Percentiles rank a stretch among this genome's conserved stretches.
Conservation (phyloP, 2,888 invertebrate species). For the Pandemis heparana region DNA sequence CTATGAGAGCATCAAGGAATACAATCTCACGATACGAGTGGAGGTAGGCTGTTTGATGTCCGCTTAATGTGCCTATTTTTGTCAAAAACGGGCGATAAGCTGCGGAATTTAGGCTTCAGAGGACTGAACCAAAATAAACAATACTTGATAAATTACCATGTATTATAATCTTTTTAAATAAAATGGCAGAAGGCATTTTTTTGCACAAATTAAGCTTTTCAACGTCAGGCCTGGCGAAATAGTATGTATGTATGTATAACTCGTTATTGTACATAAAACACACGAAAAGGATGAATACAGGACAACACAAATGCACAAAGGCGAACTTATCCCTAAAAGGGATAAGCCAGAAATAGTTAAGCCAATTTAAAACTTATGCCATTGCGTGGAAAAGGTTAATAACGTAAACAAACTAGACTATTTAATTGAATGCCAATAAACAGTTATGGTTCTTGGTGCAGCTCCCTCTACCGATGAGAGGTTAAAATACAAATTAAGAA, state of each 20-base stretch:
- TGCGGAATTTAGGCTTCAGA: slow-evolving; percentile 10
- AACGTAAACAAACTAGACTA: too few species aligned
- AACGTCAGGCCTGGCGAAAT: too few species aligned
- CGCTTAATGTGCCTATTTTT: neutral
- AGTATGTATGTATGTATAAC: too few species aligned
- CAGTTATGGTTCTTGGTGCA: neutral
- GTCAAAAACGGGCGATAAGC: neutral
- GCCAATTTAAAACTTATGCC: too few species aligned
- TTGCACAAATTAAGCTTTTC: neutral
- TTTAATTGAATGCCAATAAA: too few species aligned
- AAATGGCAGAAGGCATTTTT: neutral
- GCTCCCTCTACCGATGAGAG: slow-evolving; percentile 10
- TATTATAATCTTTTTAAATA: neutral
- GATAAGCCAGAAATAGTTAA: too few species aligned
- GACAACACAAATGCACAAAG: too few species aligned
- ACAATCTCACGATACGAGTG: slow-evolving; percentile 97
- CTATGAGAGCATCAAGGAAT: slow-evolving; percentile 97
- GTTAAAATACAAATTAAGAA: neutral
- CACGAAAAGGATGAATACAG: too few species aligned
- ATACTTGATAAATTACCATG: too few species aligned
- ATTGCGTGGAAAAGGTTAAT: too few species aligned
- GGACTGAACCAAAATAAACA: neutral
- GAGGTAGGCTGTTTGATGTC: slow-evolving; percentile 89
- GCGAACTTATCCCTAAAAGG: too few species aligned
- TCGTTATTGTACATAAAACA: too few species aligned